These are phyloP conservation scores for Stenichneumon culpator DNA, from an alignment of 2,888 invertebrate species.

Conservation along the genomic window DNA sequence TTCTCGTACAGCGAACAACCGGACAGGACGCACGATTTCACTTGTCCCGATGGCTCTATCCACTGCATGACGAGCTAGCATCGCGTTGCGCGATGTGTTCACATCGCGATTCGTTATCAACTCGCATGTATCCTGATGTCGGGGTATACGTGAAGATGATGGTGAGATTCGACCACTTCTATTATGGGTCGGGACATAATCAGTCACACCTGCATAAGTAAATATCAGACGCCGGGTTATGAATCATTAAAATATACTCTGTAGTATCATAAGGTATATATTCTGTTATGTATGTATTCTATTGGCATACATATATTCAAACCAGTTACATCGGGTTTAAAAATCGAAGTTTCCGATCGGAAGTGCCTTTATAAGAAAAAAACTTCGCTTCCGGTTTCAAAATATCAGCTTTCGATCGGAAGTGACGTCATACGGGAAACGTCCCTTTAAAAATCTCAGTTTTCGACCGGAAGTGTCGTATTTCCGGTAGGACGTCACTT, in stretches of 20 bases:
- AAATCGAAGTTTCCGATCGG: too few relatives aligned
- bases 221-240: neutral
- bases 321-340: too few relatives aligned
- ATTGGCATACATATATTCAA: too few relatives aligned
- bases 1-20: neutral
- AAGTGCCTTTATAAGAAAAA: too few relatives aligned
- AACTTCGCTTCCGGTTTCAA: too few relatives aligned
- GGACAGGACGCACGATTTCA: neutral
- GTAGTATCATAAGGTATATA: neutral
- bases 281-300: too few relatives aligned
- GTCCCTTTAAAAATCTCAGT: too few relatives aligned
- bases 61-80: neutral
- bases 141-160: neutral
- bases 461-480: too few relatives aligned
- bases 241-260: neutral
- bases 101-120: neutral
- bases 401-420: too few relatives aligned
- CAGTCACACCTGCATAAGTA: neutral
- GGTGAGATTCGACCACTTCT: neutral
- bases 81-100: neutral
- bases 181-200: neutral
- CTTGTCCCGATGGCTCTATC: conserved; percentile 4
- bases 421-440: too few relatives aligned
- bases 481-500: too few relatives aligned
- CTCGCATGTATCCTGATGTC: neutral